Conservation (phyloP, 2,797 vertebrate genomes). For the Podarcis siculus region DNA sequence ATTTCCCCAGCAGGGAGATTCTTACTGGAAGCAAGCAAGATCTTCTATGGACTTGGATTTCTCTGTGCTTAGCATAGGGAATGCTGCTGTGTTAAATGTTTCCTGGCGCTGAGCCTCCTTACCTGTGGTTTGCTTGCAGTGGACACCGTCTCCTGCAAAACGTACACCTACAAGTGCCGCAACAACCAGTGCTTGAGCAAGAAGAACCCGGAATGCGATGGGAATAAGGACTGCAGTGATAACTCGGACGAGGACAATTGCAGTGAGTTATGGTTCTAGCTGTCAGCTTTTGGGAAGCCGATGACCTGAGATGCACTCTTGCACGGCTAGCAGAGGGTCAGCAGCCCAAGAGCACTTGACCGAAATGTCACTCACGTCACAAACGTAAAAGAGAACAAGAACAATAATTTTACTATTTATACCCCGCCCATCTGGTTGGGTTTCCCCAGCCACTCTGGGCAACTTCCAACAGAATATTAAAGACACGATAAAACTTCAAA, state of each 20-base stretch:
- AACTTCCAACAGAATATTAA: too few relatives aligned
- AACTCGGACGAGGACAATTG: slow-evolving; percentile 89
- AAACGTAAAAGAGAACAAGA: too few relatives aligned
- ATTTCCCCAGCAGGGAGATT: background rate
- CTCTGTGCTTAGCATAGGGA: too few relatives aligned
- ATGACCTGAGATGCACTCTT: accelerated
- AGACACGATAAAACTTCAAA: too few relatives aligned
- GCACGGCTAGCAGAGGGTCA: background rate
- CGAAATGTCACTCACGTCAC: too few relatives aligned
- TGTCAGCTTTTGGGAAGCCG: background rate
- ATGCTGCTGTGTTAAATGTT: background rate
- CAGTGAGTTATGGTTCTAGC: slow-evolving; percentile 71
- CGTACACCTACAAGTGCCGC: slow-evolving; percentile 82
- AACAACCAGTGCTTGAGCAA: slow-evolving; percentile 85
- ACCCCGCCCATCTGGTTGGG: too few relatives aligned
- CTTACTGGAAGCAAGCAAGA: background rate
- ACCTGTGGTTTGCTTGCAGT: background rate
- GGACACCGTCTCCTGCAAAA: slow-evolving; percentile 69
- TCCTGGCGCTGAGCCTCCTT: background rate
- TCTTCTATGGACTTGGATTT: background rate
- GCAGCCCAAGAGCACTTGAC: background rate
- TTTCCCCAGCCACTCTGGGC: too few relatives aligned
- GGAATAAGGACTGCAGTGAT: slow-evolving; percentile 84
- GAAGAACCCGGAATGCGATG: slow-evolving; percentile 89
- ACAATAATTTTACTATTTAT: too few relatives aligned